These are phyloP conservation scores for Chinchilla lanigera DNA, from an alignment of 2,113 vertebrate species.

Conservation along the genomic window DNA sequence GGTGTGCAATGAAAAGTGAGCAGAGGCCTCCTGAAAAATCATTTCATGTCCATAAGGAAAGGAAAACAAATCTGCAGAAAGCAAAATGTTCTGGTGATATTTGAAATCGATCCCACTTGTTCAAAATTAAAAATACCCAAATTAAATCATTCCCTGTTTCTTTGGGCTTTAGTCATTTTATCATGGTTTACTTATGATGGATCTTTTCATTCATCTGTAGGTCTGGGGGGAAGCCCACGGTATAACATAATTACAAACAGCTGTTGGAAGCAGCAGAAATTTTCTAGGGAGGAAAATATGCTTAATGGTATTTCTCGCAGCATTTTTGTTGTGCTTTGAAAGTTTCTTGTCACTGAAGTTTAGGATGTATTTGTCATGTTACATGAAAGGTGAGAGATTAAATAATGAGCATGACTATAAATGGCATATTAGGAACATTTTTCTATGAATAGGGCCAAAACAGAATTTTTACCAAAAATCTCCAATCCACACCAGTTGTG, in stretches of 20 bases:
- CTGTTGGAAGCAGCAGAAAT: conserved; percentile 43
- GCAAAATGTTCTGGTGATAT: conserved; percentile 48
- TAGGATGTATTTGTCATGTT: conserved; percentile 47
- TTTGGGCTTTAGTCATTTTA: conserved; percentile 42
- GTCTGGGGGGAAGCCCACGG: background rate
- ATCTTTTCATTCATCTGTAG: conserved; percentile 37
- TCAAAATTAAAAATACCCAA: background rate
- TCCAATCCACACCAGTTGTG: background rate
- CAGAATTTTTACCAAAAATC: background rate
- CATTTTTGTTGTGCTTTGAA: conserved; percentile 65
- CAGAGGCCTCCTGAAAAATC: conserved; percentile 5
- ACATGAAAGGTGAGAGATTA: conserved; percentile 17
- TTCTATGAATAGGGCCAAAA: background rate
- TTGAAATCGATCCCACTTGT: conserved; percentile 45
- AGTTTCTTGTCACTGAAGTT: conserved; percentile 41
- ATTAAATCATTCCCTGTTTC: conserved; percentile 17
- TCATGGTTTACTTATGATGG: background rate
- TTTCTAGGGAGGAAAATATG: conserved; percentile 44
- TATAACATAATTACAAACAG: conserved; percentile 25
- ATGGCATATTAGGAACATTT: background rate
- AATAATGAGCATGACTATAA: background rate
- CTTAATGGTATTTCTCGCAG: conserved; percentile 46
- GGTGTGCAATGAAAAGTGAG: background rate
- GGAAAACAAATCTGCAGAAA: background rate
- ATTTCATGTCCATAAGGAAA: background rate